Conservation (phyloP, 1,140 invertebrate species). For the Drosophila rhopaloa region DNA sequence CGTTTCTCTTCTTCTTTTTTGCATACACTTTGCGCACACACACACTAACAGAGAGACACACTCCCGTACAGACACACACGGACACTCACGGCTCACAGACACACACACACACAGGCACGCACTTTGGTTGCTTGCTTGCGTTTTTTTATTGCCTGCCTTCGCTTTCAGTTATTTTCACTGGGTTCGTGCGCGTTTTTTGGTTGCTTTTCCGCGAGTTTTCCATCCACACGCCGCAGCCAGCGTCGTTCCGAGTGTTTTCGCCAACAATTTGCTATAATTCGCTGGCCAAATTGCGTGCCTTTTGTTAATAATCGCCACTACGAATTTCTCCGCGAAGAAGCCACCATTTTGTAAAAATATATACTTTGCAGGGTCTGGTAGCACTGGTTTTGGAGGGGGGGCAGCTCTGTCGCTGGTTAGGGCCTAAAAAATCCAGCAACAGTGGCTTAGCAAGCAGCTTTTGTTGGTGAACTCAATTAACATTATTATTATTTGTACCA, state of each 20-base stretch:
- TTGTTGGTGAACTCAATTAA: neutral
- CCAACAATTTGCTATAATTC: conserved; percentile 65
- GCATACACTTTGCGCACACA: conserved; percentile 81
- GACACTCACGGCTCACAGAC: conserved; percentile 17
- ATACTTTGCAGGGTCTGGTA: conserved; percentile 13
- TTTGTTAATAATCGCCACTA: conserved; percentile 69
- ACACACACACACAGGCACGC: conserved; percentile 58
- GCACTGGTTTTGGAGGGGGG: neutral
- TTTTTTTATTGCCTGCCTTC: conserved; percentile 59
- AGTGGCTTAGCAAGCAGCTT: neutral
- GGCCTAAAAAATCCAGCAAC: conserved; percentile 18
- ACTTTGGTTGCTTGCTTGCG: conserved; percentile 76
- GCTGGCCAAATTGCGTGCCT: conserved; percentile 64
- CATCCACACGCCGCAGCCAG: conserved; percentile 40
- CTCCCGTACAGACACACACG: conserved; percentile 46
- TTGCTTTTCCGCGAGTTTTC: conserved; percentile 55
- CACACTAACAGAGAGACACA: conserved; percentile 42
- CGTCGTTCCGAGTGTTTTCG: conserved; percentile 52
- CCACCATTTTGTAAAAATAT: conserved; percentile 72
- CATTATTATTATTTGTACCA: neutral
- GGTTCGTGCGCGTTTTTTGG: conserved; percentile 40
- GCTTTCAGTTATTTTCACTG: conserved; percentile 62
- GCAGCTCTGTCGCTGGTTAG: neutral
- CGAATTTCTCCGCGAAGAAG: conserved; percentile 75
- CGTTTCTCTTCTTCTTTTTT: conserved; percentile 75